These are phyloP conservation scores for Sinhomidia bicolor DNA, from an alignment of 2,888 invertebrate species.

Conservation along the genomic window DNA sequence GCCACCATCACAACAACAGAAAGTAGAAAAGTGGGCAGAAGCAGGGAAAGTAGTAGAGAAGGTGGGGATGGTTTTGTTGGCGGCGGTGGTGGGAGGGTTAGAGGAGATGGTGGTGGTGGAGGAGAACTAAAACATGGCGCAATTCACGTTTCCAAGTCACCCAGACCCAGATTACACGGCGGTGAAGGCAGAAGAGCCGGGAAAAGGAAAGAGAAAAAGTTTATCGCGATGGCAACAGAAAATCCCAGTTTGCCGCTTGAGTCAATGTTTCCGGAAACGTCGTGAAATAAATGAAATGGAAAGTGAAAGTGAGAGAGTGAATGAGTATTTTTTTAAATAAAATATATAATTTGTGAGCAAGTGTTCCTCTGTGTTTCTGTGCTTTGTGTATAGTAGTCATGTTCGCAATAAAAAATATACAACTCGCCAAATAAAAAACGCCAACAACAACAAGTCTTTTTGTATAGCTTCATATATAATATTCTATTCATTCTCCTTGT, in stretches of 20 bases:
- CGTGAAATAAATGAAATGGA: slow-evolving; percentile 19
- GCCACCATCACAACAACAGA: slow-evolving; percentile 36
- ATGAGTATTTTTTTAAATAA: no score
- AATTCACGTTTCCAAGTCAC: slow-evolving; percentile 53
- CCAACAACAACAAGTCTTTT: slow-evolving; percentile 30
- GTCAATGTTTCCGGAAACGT: slow-evolving; percentile 90
- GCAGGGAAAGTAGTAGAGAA: no score
- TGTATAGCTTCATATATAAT: neutral
- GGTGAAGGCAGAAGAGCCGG: slow-evolving; percentile 33
- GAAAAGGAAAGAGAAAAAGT: slow-evolving; percentile 61
- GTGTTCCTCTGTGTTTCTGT: slow-evolving; percentile 28
- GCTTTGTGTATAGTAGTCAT: no score
- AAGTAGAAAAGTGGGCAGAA: slow-evolving; percentile 19
- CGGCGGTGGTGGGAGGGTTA: neutral
- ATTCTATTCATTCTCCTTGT: neutral
- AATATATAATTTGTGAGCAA: slow-evolving; percentile 16
- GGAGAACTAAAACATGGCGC: slow-evolving; percentile 54
- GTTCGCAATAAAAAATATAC: slow-evolving; percentile 34
- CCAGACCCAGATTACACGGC: slow-evolving; percentile 19
- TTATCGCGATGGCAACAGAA: slow-evolving; percentile 88
- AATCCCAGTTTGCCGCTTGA: slow-evolving; percentile 91
- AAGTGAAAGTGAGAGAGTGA: neutral
- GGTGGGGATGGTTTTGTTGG: neutral
- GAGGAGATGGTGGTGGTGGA: slow-evolving; percentile 2
- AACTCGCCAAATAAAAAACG: slow-evolving; percentile 50